These are phyloP conservation scores for Cyclina sinensis DNA, from an alignment of 1,140 invertebrate species.

Conservation along the genomic window DNA sequence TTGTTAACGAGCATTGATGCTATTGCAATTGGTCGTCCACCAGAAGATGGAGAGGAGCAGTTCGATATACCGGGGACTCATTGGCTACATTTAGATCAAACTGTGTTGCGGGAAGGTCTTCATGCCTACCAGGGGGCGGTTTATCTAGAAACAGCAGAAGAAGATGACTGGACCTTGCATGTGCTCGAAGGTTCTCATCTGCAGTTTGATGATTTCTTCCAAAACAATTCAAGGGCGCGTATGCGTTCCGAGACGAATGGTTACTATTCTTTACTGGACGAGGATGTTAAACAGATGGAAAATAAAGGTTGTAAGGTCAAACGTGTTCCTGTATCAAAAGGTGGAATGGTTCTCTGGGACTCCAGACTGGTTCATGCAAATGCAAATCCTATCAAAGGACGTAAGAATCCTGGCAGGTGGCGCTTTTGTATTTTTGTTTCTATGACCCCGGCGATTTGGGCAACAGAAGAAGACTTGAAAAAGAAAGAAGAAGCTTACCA, in stretches of 20 bases:
- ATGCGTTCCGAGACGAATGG: constrained; percentile 58
- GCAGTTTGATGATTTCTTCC: constrained; percentile 71
- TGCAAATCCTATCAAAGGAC: constrained; percentile 62
- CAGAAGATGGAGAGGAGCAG: constrained; percentile 59
- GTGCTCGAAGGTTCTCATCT: constrained; percentile 75
- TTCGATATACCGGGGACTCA: constrained; percentile 60
- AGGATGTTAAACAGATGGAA: constrained; percentile 34
- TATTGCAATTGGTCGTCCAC: constrained; percentile 71
- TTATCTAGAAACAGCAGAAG: constrained; percentile 74
- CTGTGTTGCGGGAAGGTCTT: constrained; percentile 67
- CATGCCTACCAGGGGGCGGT: constrained; percentile 80
- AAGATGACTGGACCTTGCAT: constrained; percentile 73
- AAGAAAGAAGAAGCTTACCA: constrained; percentile 74
- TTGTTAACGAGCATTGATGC: constrained; percentile 72
- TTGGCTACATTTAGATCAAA: constrained; percentile 81
- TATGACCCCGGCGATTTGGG: constrained; percentile 81
- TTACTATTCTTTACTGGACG: constrained; percentile 66
- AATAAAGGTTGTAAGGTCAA: constrained; percentile 69
- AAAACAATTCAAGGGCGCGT: constrained; percentile 62
- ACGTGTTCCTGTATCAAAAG: constrained; percentile 79
- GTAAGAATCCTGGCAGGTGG: constrained; percentile 76
- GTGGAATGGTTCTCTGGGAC: constrained; percentile 82
- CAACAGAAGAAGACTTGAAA: constrained; percentile 67
- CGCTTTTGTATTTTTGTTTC: constrained; percentile 81
- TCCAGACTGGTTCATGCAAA: constrained; percentile 79